These are phyloP conservation scores for Bugulina stolonifera DNA, from an alignment of 2,888 invertebrate species.

Conservation along the genomic window DNA sequence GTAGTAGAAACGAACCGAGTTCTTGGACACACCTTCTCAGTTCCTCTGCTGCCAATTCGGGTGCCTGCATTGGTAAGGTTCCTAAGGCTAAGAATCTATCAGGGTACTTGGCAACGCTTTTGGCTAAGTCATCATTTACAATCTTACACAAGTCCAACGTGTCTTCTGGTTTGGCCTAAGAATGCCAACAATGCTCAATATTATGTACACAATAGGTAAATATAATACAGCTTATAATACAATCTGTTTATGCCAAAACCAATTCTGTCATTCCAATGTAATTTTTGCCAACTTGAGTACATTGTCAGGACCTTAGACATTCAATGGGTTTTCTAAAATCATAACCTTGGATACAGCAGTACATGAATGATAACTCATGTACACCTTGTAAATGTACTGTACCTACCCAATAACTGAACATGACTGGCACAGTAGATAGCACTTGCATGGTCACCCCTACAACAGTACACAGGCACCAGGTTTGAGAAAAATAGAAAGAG, in stretches of 20 bases:
- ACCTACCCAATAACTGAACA: conserved; percentile 60
- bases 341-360: too few species aligned
- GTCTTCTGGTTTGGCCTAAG: conserved; percentile 57
- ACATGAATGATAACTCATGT: too few species aligned
- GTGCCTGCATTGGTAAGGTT: conserved; percentile 58
- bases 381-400: too few species aligned
- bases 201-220: too few species aligned
- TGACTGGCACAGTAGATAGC: conserved; percentile 60
- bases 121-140: conserved; percentile 57
- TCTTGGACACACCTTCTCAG: conserved; percentile 54
- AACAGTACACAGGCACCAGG: conserved; percentile 20
- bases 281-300: too few species aligned
- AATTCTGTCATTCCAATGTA: too few species aligned
- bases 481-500: too few species aligned
- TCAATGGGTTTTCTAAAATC: too few species aligned
- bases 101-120: conserved; percentile 53
- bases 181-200: too few species aligned
- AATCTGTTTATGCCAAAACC: too few species aligned
- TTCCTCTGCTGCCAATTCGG: conserved; percentile 56
- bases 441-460: conserved; percentile 57
- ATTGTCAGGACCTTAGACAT: too few species aligned
- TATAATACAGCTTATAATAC: too few species aligned
- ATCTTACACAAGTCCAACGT: conserved; percentile 55
- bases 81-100: conserved; percentile 56
- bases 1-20: conserved; percentile 41